Conservation (phyloP, 2,888 invertebrate species). For the Lordiphosa fenestrarum region DNA sequence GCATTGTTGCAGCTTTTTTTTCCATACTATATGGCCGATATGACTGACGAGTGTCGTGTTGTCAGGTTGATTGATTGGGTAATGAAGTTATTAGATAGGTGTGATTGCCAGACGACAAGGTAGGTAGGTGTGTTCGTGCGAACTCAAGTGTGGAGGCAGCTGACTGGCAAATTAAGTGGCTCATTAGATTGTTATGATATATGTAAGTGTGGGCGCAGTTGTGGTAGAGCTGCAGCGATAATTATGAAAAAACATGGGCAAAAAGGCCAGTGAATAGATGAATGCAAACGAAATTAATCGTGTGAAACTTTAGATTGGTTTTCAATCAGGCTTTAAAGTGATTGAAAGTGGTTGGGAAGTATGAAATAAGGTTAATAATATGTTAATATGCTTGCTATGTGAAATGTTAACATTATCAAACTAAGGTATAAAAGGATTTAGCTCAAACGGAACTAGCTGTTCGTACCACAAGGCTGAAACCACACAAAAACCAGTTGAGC, state of each 20-base stretch:
- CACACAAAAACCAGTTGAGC: too few relatives aligned
- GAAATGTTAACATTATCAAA: too few relatives aligned
- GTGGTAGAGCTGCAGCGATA: constrained; percentile 12
- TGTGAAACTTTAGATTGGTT: neutral
- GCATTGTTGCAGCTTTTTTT: constrained; percentile 12
- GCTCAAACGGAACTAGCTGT: too few relatives aligned
- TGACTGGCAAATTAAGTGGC: constrained; percentile 51
- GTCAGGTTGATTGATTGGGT: constrained; percentile 61
- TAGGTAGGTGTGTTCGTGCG: constrained; percentile 16
- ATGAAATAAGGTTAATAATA: too few relatives aligned
- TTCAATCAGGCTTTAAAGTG: too few relatives aligned
- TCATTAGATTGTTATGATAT: constrained; percentile 43
- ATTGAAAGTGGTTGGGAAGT: too few relatives aligned
- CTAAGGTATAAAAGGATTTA: too few relatives aligned
- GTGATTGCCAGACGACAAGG: constrained; percentile 36
- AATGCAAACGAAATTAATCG: constrained; percentile 26
- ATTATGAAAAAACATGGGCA: too few relatives aligned
- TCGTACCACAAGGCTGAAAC: too few relatives aligned
- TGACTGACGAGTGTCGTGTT: constrained; percentile 44
- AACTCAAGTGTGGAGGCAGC: constrained; percentile 16
- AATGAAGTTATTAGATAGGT: constrained; percentile 61
- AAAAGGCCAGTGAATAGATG: neutral
- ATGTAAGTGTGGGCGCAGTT: neutral
- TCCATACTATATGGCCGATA: constrained; percentile 41
- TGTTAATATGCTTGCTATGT: too few relatives aligned